These are phyloP conservation scores for Zaprionus vittiger DNA, from an alignment of 1,140 invertebrate species.

Conservation along the genomic window DNA sequence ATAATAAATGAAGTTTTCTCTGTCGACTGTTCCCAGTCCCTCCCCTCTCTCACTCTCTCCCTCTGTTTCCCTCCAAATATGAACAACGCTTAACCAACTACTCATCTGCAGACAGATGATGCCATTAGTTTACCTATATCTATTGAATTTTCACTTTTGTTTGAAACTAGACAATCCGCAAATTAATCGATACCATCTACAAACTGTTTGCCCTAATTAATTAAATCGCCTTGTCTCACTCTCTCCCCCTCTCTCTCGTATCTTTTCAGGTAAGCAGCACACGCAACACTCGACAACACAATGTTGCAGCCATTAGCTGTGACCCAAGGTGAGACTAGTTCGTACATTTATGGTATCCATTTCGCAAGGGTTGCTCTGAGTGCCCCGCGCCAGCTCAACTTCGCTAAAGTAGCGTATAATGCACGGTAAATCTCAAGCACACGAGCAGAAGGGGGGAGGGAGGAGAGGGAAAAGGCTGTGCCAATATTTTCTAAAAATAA, in stretches of 20 bases:
- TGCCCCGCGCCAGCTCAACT: neutral
- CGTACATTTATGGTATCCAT: constrained; percentile 31
- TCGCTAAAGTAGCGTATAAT: constrained; percentile 60
- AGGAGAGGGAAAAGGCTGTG: constrained; percentile 24
- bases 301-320: constrained; percentile 35
- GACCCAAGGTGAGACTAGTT: constrained; percentile 29
- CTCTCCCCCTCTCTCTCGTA: neutral
- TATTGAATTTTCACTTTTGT: constrained; percentile 21
- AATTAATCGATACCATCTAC: constrained; percentile 29
- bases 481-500: constrained; percentile 81
- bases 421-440: constrained; percentile 50
- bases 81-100: neutral
- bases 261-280: constrained; percentile 39
- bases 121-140: neutral
- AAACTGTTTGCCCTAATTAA: constrained; percentile 16
- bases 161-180: neutral
- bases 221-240: constrained; percentile 23
- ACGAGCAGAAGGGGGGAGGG: neutral
- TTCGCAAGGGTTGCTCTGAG: constrained; percentile 1
- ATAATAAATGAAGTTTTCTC: constrained; percentile 77
- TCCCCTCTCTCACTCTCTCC: neutral
- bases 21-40: neutral
- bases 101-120: constrained; percentile 3
- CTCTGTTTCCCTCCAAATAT: neutral
- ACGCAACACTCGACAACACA: constrained; percentile 28